A percentile compares a stretch with the other conserved stretches of the same genome.
Conservation (phyloP, 2,113 vertebrate species). For the Gasterosteus aculeatus region DNA sequence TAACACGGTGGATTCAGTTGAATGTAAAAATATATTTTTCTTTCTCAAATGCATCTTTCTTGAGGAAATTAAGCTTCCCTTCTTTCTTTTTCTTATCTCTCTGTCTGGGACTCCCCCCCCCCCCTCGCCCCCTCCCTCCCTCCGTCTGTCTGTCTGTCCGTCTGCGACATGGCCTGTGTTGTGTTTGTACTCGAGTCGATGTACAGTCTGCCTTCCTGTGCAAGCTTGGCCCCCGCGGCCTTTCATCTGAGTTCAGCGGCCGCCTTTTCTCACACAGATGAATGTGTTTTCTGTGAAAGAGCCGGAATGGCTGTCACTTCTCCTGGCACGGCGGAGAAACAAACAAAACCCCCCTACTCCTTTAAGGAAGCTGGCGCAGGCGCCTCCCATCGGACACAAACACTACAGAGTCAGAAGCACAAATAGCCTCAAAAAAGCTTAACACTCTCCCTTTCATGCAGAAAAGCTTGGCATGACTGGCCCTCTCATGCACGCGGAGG, state of each 20-base stretch:
- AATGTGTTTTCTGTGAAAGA: constrained; percentile 79
- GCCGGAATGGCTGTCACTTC: constrained; percentile 82
- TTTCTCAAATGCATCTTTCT: neutral
- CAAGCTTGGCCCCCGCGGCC: constrained; percentile 67
- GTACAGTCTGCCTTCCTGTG: constrained; percentile 80
- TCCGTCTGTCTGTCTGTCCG: constrained; percentile 22
- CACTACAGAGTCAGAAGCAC: constrained; percentile 75
- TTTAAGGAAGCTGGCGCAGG: constrained; percentile 79
- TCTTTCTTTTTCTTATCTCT: constrained; percentile 2
- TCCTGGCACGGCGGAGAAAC: constrained; percentile 77
- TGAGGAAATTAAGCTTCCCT: neutral
- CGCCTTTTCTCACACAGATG: constrained; percentile 80
- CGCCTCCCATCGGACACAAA: constrained; percentile 78
- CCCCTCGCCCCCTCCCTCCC: neutral
- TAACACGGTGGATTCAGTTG: no score
- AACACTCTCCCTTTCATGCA: constrained; percentile 76
- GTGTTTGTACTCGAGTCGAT: constrained; percentile 73
- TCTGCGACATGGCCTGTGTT: constrained; percentile 62
- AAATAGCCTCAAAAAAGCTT: constrained; percentile 74
- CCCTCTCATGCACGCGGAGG: constrained; percentile 59
- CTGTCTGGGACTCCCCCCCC: constrained; percentile 20
- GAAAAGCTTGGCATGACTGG: constrained; percentile 57
- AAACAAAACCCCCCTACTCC: constrained; percentile 76
- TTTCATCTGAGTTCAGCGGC: constrained; percentile 74
- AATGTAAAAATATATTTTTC: no score